Evolutionary conservation across 2,888 invertebrate species (phyloP).

Genomic region (Melikaiella ostensackeni): DNA sequence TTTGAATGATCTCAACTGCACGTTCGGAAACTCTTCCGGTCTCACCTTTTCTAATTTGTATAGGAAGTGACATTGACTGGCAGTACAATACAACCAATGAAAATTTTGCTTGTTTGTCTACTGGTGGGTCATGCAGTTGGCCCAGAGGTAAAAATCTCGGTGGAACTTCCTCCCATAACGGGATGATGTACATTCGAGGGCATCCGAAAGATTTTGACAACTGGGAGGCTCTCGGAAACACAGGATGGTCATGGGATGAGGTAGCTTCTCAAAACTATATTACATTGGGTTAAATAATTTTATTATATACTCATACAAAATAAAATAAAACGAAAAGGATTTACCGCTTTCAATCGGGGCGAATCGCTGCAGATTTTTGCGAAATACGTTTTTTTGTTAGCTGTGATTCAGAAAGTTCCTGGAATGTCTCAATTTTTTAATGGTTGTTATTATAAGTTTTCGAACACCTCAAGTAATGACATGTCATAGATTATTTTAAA

Average conservation of each 20-base stretch:
- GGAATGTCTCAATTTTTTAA: too few relatives aligned
- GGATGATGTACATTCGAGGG: constrained; percentile 91
- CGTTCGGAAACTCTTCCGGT: neutral
- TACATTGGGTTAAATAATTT: too few relatives aligned
- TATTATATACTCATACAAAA: too few relatives aligned
- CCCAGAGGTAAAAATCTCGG: constrained; percentile 86
- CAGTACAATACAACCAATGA: constrained; percentile 83
- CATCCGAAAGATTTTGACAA: constrained; percentile 86
- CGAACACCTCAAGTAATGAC: too few relatives aligned
- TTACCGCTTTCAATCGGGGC: too few relatives aligned
- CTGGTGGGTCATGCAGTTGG: constrained; percentile 81
- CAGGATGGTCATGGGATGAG: constrained; percentile 89
- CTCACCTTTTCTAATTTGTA: neutral
- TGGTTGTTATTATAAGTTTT: too few relatives aligned
- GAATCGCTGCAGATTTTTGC: too few relatives aligned
- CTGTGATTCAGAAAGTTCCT: too few relatives aligned
- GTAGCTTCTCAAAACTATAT: constrained; percentile 51
- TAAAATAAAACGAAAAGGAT: too few relatives aligned
- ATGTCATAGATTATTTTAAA: too few relatives aligned
- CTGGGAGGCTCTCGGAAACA: constrained; percentile 86
- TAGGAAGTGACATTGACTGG: constrained; percentile 83
- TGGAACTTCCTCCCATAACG: constrained; percentile 86
- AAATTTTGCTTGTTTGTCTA: constrained; percentile 80
- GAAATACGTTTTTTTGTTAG: too few relatives aligned
- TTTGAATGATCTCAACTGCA: constrained; percentile 5